Percentiles rank a stretch among this genome's conserved stretches.
phyloP scores from a whole-genome alignment of 92 coral and sea anemone species.

The Desmophyllum pertusum region DNA sequence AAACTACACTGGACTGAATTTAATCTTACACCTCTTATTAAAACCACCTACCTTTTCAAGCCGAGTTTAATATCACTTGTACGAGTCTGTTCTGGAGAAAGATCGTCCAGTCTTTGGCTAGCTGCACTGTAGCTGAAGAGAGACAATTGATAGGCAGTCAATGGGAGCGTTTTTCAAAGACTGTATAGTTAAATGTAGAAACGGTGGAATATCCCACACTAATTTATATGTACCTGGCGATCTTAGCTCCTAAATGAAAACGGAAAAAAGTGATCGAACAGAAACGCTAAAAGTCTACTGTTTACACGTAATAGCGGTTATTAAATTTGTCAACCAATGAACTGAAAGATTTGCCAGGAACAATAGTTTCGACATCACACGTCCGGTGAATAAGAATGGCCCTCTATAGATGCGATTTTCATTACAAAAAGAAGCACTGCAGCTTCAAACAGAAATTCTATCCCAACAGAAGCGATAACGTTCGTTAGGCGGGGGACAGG shows the following conservation, averaged over 20 bases:
- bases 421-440: neutral
- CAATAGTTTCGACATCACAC: slow-evolving; percentile 9
- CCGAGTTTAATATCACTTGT: neutral
- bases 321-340: slow-evolving; percentile 36
- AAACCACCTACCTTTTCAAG: slow-evolving; percentile 2
- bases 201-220: neutral
- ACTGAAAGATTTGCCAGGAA: slow-evolving; percentile 10
- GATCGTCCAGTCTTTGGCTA: neutral
- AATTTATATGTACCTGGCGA: neutral
- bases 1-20: neutral
- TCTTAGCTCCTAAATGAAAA: neutral
- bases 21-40: neutral
- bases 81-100: neutral
- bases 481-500: neutral
- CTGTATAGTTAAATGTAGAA: neutral
- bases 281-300: slow-evolving; percentile 2
- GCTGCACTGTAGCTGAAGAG: neutral
- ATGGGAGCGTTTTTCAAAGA: neutral
- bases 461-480: neutral
- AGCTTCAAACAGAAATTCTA: neutral
- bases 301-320: slow-evolving; percentile 17
- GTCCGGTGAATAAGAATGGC: neutral
- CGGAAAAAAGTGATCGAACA: slow-evolving; percentile 20
- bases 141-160: neutral
- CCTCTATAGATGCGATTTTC: slow-evolving; percentile 13